Base-by-base conservation (phyloP, 2,888 invertebrate species). In the Plagiodera versicolora region DNA sequence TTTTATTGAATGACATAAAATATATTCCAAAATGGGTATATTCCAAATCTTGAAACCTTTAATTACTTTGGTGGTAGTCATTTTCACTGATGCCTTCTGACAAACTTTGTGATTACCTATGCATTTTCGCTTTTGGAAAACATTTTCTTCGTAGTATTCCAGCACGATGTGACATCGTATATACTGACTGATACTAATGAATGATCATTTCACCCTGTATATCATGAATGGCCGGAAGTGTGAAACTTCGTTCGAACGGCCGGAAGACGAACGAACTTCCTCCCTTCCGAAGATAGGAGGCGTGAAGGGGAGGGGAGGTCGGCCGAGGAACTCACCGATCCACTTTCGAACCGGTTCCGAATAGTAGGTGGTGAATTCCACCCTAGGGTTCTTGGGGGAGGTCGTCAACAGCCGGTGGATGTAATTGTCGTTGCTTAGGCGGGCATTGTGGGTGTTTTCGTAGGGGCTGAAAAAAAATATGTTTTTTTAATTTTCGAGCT, bases 371-470 rank as follows among this genome's bases (percentile, higher is more conserved):
- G 77, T 77, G 65, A 77, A 79, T 58, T 75, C 72, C 55, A 71
- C 71, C 70, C 72, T 75, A 50, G 72, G 65, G 63, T 74, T 76
- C 46, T 65, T 72, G 20, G 77, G 76, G 11, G 78, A 77, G 1
- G 90, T 89, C 70, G 86, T 81, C 64, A 90, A 80, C 66, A 91
- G 82, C 70, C 86, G 86, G 58, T 87, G 85, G 65, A 92, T 83
- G 81, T 92, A 92, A 60, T 89, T 87, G 73, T 91, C 90, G 75
- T 86, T 85, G 76, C 82, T 82, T 77, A 87, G 84, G 75, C 87
- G 85, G 75, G 86, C 85, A 50, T 87, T 85, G 49, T 86, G 71
- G 59, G 66, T 64, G 52, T 72, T 63, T 50, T 71, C 72, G 39
- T 72, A 71, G 55, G 76, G 70, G 61, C 75, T 75, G 69, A 53